Base-by-base conservation (phyloP, 2,113 vertebrate genomes). In the Clarias batrachus region DNA sequence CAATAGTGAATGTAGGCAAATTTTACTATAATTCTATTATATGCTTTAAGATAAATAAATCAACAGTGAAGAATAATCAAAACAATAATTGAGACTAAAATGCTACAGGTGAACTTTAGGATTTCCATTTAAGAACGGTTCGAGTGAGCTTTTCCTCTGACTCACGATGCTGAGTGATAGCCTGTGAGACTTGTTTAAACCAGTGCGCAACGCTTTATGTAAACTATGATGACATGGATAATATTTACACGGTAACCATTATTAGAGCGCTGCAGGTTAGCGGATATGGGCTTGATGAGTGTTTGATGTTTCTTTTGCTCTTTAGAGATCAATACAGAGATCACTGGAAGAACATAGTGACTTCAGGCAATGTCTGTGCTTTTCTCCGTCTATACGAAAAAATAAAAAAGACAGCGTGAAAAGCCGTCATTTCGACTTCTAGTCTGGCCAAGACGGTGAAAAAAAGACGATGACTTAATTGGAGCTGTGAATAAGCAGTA, bases 201-300 rank as follows among this genome's bases (percentile, higher is more conserved):
- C 59, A 78, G 48, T 78, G 65, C 57, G 85, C 54, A 54, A 60
- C 62, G 85, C 77, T 81, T 86, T 89, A 85, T 87, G 81, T 89
- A 87, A 87, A 82, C 86, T n/a, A 4, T 13, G n/a, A n/a, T 14
- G 77, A 70, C 30, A 37, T 66, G 77, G 78, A 77, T 78, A 78
- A 81, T 89, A 79, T 89, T 85, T 89, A 82, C 68, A 82, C 37
- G 56, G 68, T 60, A 19, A 77, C 52, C 63, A 14, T 62, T 86
- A 83, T 86, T 81, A 66, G 25, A 83, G 78, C 19, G 19, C 56
- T 66, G 17, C 23, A 19, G 71, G 63, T 59, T 77, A 70, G 14
- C 68, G 16, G 30, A 70, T 37, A 33, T 19, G 68, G 68, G 7
- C 6, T 19, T 8, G 68, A 70, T 33, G 68, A 33, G 16, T 19